These are phyloP conservation scores for Dasysyrphus tricinctus DNA, from an alignment of 2,888 invertebrate genomes.

Conservation along the genomic window DNA sequence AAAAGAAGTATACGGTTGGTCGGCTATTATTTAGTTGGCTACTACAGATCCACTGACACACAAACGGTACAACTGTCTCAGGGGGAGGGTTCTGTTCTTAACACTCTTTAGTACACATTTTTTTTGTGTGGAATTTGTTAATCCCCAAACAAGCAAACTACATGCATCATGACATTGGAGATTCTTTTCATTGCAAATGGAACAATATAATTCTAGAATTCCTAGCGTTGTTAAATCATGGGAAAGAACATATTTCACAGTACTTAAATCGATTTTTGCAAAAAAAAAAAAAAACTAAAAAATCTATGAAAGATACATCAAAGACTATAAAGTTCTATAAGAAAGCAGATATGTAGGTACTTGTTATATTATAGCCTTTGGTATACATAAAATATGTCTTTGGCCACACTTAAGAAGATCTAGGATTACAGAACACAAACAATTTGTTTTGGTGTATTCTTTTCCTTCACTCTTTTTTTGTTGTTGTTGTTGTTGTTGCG, in stretches of 20 bases:
- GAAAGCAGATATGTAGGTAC: not conserved
- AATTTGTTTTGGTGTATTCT: not conserved
- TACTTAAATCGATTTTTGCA: not conserved
- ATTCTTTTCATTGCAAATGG: not conserved
- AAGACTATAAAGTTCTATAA: too few species aligned
- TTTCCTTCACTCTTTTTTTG: not conserved
- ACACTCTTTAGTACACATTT: not conserved
- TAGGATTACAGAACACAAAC: slow-evolving; percentile 2
- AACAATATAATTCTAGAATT: not conserved
- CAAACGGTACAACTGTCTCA: too few species aligned
- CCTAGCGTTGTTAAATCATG: not conserved
- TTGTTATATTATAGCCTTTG: not conserved
- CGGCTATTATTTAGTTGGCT: too few species aligned
- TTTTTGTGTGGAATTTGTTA: not conserved
- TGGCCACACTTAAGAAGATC: not conserved
- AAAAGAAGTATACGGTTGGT: too few species aligned
- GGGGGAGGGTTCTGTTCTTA: too few species aligned
- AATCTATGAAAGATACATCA: not conserved
- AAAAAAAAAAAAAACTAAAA: not conserved
- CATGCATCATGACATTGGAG: not conserved
- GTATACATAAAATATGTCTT: not conserved
- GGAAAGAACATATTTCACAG: not conserved
- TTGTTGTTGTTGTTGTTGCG: not conserved
- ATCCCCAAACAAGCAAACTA: too few species aligned
- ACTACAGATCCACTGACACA: too few species aligned